Conservation (phyloP, 1,140 invertebrate genomes). For the Drosophila baimaii region DNA sequence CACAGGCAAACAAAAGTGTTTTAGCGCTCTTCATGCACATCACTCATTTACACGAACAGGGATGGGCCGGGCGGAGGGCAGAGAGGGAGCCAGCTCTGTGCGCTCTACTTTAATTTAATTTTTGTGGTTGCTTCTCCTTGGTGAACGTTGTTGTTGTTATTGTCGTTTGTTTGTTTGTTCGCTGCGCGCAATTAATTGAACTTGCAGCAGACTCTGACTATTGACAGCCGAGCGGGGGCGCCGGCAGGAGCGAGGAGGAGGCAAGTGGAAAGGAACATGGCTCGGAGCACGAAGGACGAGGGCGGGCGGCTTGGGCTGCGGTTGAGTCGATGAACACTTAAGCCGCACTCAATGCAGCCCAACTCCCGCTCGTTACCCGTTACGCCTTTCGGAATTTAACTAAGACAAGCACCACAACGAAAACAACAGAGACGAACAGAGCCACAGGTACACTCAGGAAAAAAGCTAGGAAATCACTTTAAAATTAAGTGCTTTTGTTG, state of each 20-base stretch:
- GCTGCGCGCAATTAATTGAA: slow-evolving; percentile 83
- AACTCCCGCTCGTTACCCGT: slow-evolving; percentile 68
- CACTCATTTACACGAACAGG: slow-evolving; percentile 68
- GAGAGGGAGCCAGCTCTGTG: neutral
- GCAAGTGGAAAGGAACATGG: neutral
- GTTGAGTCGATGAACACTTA: slow-evolving; percentile 82
- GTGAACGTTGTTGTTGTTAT: slow-evolving; percentile 29
- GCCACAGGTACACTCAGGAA: slow-evolving; percentile 12
- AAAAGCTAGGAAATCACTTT: neutral
- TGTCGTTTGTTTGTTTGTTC: slow-evolving; percentile 73
- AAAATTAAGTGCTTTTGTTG: neutral
- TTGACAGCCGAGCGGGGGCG: slow-evolving; percentile 62
- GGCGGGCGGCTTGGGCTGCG: slow-evolving; percentile 55
- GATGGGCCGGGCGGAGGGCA: slow-evolving; percentile 1
- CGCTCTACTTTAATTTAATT: slow-evolving; percentile 83
- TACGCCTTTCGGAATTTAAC: slow-evolving; percentile 81
- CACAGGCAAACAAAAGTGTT: slow-evolving; percentile 75
- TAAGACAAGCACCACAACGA: slow-evolving; percentile 80
- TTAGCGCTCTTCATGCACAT: slow-evolving; percentile 77
- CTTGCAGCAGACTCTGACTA: slow-evolving; percentile 75
- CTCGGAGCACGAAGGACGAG: neutral
- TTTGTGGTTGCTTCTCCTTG: slow-evolving; percentile 70
- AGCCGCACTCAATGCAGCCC: slow-evolving; percentile 77
- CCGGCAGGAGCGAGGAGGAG: neutral
- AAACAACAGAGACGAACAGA: slow-evolving; percentile 69